Conservation (phyloP, 2,113 vertebrate genomes). For the Caranx melampygus region DNA sequence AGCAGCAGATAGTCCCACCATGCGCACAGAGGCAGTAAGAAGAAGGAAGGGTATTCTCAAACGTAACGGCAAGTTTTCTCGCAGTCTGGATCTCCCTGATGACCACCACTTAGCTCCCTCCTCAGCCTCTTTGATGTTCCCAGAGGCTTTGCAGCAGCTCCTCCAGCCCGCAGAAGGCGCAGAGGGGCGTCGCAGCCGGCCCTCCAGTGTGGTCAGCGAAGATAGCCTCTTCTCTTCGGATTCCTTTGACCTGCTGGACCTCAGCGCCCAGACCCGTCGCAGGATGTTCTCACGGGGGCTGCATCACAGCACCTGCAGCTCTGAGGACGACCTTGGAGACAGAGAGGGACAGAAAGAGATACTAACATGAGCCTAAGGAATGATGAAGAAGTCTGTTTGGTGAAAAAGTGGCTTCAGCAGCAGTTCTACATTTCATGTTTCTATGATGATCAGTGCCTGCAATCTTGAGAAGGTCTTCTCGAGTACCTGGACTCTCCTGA, state of each 20-base stretch:
- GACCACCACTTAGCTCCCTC: conserved; percentile 32
- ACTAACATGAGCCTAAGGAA: conserved; percentile 1
- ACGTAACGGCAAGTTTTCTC: conserved; percentile 84
- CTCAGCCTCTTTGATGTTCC: conserved; percentile 52
- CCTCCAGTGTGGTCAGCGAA: conserved; percentile 84
- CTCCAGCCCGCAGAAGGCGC: conserved; percentile 52
- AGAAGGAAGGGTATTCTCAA: conserved; percentile 85
- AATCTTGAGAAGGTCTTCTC: conserved; percentile 28
- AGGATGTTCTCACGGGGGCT: conserved; percentile 65
- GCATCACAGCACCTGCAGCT: conserved; percentile 67
- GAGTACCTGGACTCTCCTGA: conserved; percentile 17
- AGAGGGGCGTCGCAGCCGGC: conserved; percentile 67
- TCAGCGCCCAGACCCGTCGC: conserved; percentile 70
- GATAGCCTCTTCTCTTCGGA: conserved; percentile 84
- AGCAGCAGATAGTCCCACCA: conserved; percentile 54
- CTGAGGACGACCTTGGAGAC: conserved; percentile 73
- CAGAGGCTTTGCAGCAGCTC: conserved; percentile 75
- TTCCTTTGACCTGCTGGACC: conserved; percentile 83
- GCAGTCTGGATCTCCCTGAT: conserved; percentile 80
- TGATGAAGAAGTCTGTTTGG: background rate
- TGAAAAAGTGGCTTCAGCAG: background rate
- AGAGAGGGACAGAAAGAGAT: conserved; percentile 32
- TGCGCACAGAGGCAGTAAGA: conserved; percentile 70
- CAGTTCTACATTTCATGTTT: background rate
- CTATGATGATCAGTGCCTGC: conserved; percentile 19